Evolutionary conservation across 2,113 vertebrate genomes (phyloP).

Genomic region (Proteles cristata): DNA sequence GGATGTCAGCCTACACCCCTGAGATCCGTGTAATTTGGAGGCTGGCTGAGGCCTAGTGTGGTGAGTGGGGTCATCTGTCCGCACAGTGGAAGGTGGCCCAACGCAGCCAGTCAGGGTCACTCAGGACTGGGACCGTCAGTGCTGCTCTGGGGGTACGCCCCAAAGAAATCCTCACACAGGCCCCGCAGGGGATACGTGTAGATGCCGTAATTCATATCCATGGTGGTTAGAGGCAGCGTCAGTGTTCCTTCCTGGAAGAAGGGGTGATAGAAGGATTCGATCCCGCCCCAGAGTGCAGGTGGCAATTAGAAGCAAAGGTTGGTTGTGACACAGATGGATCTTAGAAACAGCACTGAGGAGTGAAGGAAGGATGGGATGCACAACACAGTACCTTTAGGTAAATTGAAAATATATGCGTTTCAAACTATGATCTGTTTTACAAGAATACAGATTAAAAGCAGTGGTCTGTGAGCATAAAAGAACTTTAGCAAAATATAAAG

Average conservation of each 20-base stretch:
- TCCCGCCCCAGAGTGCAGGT: background rate
- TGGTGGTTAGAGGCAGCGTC: background rate
- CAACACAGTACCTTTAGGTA: background rate
- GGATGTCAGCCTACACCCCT: background rate
- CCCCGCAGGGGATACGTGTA: too few species aligned
- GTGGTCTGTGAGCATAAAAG: background rate
- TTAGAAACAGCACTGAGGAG: background rate
- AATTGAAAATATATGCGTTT: background rate
- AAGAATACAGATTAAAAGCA: background rate
- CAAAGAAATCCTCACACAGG: background rate
- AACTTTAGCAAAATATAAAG: background rate
- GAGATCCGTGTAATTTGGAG: background rate
- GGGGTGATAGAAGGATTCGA: background rate
- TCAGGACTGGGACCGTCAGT: rapidly evolving
- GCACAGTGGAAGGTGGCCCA: background rate
- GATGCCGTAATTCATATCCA: background rate
- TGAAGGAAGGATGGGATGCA: background rate
- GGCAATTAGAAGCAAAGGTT: background rate
- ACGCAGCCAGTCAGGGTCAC: background rate
- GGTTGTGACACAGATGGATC: background rate
- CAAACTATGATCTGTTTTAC: background rate
- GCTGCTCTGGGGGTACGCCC: background rate
- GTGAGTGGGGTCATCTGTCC: background rate
- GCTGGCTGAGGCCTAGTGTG: background rate
- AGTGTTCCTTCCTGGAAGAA: background rate